phyloP scores from a whole-genome alignment of 2,113 vertebrate genomes.

The Aix galericulata region DNA sequence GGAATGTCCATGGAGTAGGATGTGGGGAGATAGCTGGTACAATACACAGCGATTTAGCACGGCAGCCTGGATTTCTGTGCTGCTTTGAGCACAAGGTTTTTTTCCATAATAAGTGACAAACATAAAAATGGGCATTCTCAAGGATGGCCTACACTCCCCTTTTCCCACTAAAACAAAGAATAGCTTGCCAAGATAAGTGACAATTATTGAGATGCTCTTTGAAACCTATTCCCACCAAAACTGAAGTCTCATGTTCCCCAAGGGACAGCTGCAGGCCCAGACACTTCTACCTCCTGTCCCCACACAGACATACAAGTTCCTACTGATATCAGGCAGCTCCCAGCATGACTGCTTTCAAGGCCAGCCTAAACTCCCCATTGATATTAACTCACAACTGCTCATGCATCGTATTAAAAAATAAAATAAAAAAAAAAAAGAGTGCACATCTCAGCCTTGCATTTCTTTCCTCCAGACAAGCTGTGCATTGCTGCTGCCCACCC shows the following conservation, averaged over 20 bases:
- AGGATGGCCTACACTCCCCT: not conserved
- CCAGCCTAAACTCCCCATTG: accelerated
- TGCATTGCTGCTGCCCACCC: not conserved
- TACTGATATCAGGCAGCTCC: not conserved
- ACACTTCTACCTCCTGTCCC: not conserved
- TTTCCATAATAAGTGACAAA: not conserved
- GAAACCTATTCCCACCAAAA: not conserved
- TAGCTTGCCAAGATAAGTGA: not conserved
- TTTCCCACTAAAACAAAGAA: not conserved
- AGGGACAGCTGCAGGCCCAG: accelerated
- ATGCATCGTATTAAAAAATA: accelerated
- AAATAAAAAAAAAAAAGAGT: not conserved
- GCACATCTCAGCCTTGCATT: not conserved
- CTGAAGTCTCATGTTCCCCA: not conserved
- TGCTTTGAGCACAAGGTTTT: not conserved
- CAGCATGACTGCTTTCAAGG: not conserved
- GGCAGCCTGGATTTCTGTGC: accelerated
- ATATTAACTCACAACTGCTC: accelerated
- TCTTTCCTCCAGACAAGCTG: not conserved
- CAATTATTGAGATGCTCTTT: not conserved
- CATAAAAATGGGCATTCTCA: not conserved
- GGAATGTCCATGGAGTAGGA: not conserved
- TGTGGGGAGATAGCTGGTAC: not conserved
- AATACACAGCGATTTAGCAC: accelerated
- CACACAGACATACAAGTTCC: not conserved